phyloP scores from a whole-genome alignment of 2,113 vertebrate genomes.

The Zosterops pallidus region DNA sequence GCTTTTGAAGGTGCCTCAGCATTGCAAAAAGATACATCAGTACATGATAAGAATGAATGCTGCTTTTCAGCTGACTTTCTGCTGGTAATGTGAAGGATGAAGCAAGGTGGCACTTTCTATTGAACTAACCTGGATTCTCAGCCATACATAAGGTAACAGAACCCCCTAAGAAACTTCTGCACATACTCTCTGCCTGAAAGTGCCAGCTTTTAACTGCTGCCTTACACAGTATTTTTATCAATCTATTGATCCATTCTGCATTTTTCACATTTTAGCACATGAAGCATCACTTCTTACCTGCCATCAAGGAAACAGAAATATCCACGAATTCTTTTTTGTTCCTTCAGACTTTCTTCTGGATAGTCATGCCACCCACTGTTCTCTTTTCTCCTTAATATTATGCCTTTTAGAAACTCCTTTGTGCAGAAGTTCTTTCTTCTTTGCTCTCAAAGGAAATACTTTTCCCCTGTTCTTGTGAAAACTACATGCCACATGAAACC shows the following conservation, averaged over 20 bases:
- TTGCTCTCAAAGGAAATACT: neutral
- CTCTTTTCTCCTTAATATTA: neutral
- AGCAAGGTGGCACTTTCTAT: neutral
- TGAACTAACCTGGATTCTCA: neutral
- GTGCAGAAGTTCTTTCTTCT: neutral
- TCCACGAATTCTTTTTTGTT: neutral
- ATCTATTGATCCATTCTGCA: neutral
- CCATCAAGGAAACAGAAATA: neutral
- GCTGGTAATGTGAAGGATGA: neutral
- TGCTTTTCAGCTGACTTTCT: neutral
- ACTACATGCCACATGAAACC: neutral
- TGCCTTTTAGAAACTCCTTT: neutral
- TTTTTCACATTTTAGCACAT: neutral
- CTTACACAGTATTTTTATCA: neutral
- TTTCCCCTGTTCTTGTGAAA: neutral
- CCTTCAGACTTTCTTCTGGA: neutral
- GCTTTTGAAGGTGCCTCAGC: neutral
- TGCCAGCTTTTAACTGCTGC: neutral
- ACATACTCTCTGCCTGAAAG: neutral
- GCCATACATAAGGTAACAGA: neutral
- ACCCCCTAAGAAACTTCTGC: neutral
- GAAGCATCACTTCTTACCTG: neutral
- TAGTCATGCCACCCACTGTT: neutral
- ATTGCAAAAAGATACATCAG: neutral
- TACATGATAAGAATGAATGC: neutral